Conservation (phyloP, 2,888 invertebrate species). For the Thera britannica region DNA sequence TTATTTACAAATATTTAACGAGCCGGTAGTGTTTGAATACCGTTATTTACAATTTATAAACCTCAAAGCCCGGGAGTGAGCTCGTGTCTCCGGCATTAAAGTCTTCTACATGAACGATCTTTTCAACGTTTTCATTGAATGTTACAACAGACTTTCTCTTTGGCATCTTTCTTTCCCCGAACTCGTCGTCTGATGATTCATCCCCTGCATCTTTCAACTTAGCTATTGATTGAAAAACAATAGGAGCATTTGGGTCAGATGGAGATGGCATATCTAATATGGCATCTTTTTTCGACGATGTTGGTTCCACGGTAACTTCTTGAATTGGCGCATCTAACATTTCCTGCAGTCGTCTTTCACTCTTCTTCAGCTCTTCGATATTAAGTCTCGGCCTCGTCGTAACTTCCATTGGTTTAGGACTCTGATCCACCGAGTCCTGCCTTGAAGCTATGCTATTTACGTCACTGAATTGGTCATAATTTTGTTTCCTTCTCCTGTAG, state of each 20-base stretch:
- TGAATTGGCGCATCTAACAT: slow-evolving; percentile 65
- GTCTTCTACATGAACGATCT: slow-evolving; percentile 79
- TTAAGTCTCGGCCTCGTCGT: slow-evolving; percentile 61
- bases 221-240: slow-evolving; percentile 75
- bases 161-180: slow-evolving; percentile 62
- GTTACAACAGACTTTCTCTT: slow-evolving; percentile 81
- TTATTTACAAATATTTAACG: slow-evolving; percentile 12
- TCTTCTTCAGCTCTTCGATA: slow-evolving; percentile 70
- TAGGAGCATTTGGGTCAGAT: slow-evolving; percentile 55
- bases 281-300: slow-evolving; percentile 48
- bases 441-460: slow-evolving; percentile 62
- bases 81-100: slow-evolving; percentile 46
- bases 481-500: slow-evolving; percentile 61
- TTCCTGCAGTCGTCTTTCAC: slow-evolving; percentile 71
- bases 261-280: slow-evolving; percentile 53
- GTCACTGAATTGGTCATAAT: slow-evolving; percentile 67
- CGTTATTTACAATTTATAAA: slow-evolving; percentile 58
- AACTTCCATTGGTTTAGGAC: slow-evolving; percentile 49
- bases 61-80: slow-evolving; percentile 51
- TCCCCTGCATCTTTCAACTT: slow-evolving; percentile 71
- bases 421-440: slow-evolving; percentile 51
- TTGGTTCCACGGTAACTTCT: slow-evolving; percentile 48
- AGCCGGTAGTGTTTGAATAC: background rate
- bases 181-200: slow-evolving; percentile 73
- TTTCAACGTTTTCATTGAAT: slow-evolving; percentile 84